These are phyloP conservation scores for Archaeoteleia sp. DNA, from an alignment of 2,888 invertebrate species.

Conservation along the genomic window DNA sequence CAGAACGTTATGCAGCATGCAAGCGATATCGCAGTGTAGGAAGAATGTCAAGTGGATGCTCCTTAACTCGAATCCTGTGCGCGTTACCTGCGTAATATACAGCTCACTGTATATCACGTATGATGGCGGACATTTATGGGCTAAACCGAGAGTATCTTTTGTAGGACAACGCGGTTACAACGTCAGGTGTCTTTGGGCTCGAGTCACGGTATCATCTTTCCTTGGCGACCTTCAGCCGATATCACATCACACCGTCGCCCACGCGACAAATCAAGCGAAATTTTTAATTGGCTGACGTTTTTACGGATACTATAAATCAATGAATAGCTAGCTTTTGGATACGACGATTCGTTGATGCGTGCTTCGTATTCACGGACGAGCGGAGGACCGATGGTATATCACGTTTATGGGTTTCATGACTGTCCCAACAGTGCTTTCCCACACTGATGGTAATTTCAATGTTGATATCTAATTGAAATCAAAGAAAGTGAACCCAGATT, in stretches of 20 bases:
- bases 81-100: slow-evolving; percentile 62
- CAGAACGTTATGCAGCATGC: background rate
- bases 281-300: slow-evolving; percentile 68
- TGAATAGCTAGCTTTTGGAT: slow-evolving; percentile 63
- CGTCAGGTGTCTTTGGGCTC: slow-evolving; percentile 49
- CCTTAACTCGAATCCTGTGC: background rate
- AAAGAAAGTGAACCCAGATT: too few relatives aligned
- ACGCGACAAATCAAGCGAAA: slow-evolving; percentile 64
- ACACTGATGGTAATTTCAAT: too few relatives aligned
- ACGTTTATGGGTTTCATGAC: slow-evolving; percentile 52
- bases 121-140: slow-evolving; percentile 65
- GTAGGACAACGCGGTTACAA: slow-evolving; percentile 57
- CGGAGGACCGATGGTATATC: slow-evolving; percentile 40
- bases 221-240: slow-evolving; percentile 11
- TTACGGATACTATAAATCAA: slow-evolving; percentile 71
- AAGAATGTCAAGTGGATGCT: slow-evolving; percentile 20
- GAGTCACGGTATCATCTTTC: slow-evolving; percentile 36
- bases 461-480: too few relatives aligned
- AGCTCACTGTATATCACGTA: slow-evolving; percentile 63
- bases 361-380: slow-evolving; percentile 48
- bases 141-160: slow-evolving; percentile 57
- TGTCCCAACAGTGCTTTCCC: too few relatives aligned
- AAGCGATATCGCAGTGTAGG: slow-evolving; percentile 12
- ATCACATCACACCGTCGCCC: slow-evolving; percentile 49
- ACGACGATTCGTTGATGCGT: slow-evolving; percentile 49